phyloP scores from a whole-genome alignment of 2,113 vertebrate genomes.

The Dromiciops gliroides region DNA sequence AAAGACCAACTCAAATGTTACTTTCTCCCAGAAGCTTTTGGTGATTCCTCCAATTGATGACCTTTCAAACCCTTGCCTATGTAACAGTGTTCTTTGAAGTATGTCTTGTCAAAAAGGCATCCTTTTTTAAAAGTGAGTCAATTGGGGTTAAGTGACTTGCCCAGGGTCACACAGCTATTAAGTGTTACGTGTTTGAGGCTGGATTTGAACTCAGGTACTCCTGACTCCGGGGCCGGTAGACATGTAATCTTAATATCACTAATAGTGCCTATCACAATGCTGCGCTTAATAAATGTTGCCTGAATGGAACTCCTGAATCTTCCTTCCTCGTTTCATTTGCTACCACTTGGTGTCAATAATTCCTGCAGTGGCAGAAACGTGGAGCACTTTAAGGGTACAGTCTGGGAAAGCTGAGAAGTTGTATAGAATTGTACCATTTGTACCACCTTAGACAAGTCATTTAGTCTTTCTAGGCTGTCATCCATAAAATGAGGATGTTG shows the following conservation, averaged over 20 bases:
- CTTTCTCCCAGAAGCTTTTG: background rate
- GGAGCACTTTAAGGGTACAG: background rate
- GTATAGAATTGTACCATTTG: background rate
- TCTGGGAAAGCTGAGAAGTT: background rate
- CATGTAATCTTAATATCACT: background rate
- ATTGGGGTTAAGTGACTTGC: too few relatives aligned
- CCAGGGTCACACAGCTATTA: too few relatives aligned
- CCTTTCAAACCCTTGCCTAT: background rate
- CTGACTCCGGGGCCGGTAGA: too few relatives aligned
- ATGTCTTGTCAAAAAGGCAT: background rate
- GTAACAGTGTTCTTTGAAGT: background rate
- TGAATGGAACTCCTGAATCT: background rate
- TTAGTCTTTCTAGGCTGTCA: background rate
- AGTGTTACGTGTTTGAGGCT: too few relatives aligned
- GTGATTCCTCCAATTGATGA: background rate
- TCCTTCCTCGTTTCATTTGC: constrained; percentile 1
- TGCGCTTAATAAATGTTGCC: background rate
- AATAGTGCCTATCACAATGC: background rate
- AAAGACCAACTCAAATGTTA: background rate
- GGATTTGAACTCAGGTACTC: too few relatives aligned
- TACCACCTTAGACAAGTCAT: background rate
- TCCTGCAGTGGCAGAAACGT: background rate
- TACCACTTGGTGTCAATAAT: background rate
- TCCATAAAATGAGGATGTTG: background rate
- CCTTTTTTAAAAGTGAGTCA: too few relatives aligned